Evolutionary conservation across 2,888 invertebrate species (phyloP).

Genomic region (Phrixothrix hirtus): DNA sequence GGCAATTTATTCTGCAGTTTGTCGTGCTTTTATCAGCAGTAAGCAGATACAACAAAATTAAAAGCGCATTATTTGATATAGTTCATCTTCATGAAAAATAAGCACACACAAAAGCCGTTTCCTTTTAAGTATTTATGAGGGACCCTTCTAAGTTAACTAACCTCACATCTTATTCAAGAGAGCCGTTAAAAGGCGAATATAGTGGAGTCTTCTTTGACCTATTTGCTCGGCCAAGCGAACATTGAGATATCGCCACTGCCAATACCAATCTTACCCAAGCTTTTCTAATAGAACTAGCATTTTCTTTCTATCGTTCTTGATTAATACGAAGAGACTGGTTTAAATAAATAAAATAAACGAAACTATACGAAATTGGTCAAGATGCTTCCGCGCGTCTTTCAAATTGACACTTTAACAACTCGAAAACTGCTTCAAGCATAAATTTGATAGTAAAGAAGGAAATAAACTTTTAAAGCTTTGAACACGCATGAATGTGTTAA

Average conservation of each 20-base stretch:
- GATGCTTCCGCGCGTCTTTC: too few species aligned
- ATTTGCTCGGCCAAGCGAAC: conserved; percentile 42
- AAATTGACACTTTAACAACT: conserved; percentile 15
- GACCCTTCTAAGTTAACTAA: conserved; percentile 39
- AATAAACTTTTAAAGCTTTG: conserved; percentile 23
- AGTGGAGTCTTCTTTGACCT: conserved; percentile 42
- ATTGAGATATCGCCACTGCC: conserved; percentile 45
- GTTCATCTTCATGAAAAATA: too few species aligned
- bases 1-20: too few species aligned
- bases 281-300: conserved; percentile 18
- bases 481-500: conserved; percentile 31
- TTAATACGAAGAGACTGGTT: too few species aligned
- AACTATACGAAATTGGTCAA: too few species aligned
- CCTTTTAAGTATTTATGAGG: conserved; percentile 40
- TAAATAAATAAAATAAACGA: too few species aligned
- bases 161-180: conserved; percentile 41
- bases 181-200: conserved; percentile 42
- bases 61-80: too few species aligned
- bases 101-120: conserved; percentile 26
- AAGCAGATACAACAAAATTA: too few species aligned
- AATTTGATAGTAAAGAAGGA: conserved; percentile 11
- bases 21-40: too few species aligned
- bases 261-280: conserved; percentile 40
- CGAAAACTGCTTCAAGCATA: conserved; percentile 13
- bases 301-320: conserved; percentile 1